Base-by-base conservation (phyloP, 2,113 vertebrate species). In the Oxyruncus cristatus region DNA sequence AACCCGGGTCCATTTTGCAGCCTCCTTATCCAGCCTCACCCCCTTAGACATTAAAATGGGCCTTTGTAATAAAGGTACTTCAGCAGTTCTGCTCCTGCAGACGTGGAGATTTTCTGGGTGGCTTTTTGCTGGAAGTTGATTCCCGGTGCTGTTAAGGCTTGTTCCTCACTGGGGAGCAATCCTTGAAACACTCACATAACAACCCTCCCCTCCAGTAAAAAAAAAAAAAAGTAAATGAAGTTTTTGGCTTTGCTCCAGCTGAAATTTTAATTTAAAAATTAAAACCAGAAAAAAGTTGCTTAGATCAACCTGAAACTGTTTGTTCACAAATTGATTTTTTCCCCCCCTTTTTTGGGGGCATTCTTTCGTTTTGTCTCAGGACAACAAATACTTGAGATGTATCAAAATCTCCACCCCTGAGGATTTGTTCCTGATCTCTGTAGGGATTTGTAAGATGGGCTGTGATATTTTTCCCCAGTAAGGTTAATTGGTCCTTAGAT, bases 61-160 rank as follows among this genome's bases (percentile, higher is more conserved):
- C 5, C 16, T 32, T 23, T 18, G 14, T 0, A n/a, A n/a, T 8
- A 7, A 28, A 41, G 53, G 50, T 2, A 3, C 35, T n/a, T 33
- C 3, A 27, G 35, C 21, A 3, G 20, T 44, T 33, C 16, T 32
- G 30, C n/a, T 61, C 11, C 27, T 66, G 32, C 32, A 20, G 35
- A 13, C 8, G 4, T 7, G 15, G 41, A 14, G 32, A 8, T 33
- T 80, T 73, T 27, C 26, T 41, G 39, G 27, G 12, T 14, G 21
- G 44, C 23, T 44, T 50, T 81, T 24, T 52, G 52, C 19, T 65
- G n/a, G 33, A 27, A 14, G 6, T n/a, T 22, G 11, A 23, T 52
- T 74, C 44, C 32, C 11, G 3, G 44, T 37, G 44, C 22, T 52
- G 37, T 19, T 8, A 30, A 52, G 8, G 44, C 19, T 66, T 16